Percentiles rank a stretch among this genome's conserved stretches.
Conservation (phyloP, 1,140 invertebrate species). For the Drosophila kanapiae region DNA sequence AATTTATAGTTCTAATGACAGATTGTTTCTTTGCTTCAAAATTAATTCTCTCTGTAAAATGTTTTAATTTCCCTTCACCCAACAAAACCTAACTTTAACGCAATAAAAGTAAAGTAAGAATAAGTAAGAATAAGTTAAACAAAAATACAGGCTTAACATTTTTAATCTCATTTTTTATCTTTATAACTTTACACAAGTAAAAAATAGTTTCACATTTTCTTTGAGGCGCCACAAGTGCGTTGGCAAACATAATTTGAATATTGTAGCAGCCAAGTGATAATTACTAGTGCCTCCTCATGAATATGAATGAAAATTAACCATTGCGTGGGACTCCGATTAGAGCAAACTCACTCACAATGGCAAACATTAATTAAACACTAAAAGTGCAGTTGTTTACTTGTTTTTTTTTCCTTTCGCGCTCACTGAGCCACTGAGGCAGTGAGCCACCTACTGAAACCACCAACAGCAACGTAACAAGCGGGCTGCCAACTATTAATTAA, state of each 20-base stretch:
- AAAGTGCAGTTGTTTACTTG: slow-evolving; percentile 31
- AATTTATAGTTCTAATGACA: neutral
- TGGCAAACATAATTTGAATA: slow-evolving; percentile 12
- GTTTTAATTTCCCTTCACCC: too few relatives aligned
- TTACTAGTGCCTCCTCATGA: slow-evolving; percentile 22
- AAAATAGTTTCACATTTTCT: neutral
- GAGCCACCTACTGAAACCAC: slow-evolving; percentile 18
- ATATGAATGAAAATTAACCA: slow-evolving; percentile 15
- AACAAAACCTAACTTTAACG: too few relatives aligned
- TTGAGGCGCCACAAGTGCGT: slow-evolving; percentile 4
- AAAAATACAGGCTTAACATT: neutral
- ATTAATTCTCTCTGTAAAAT: neutral
- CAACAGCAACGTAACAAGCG: slow-evolving; percentile 53
- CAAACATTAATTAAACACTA: slow-evolving; percentile 27
- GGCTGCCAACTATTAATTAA: slow-evolving; percentile 55
- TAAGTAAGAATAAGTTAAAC: neutral
- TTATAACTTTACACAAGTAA: neutral
- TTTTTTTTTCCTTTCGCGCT: slow-evolving; percentile 40
- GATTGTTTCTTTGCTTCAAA: neutral
- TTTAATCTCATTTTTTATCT: neutral
- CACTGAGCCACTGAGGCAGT: slow-evolving; percentile 38
- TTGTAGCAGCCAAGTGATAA: slow-evolving; percentile 15
- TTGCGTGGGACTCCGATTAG: slow-evolving; percentile 14
- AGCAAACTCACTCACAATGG: slow-evolving; percentile 10
- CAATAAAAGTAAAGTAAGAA: neutral